Evolutionary conservation across 2,888 invertebrate genomes (phyloP), one percentile per base, ranked within the genome.

Genomic region (Mycalesis mineus): DNA sequence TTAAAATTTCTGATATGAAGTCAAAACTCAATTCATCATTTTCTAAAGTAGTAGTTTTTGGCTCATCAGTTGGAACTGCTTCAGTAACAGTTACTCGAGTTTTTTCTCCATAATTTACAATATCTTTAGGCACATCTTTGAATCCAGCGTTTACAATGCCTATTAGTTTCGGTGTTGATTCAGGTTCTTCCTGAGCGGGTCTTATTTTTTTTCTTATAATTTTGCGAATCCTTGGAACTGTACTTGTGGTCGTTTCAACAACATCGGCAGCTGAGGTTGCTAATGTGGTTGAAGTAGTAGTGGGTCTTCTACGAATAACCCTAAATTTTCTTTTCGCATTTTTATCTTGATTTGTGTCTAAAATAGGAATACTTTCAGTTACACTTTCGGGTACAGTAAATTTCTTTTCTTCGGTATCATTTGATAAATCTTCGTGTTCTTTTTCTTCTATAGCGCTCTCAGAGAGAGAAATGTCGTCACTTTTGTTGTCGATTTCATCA

Each of bases 381-480:
- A 73, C 72, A 14, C 67, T 62, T 31, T 68, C 65, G 13, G 78
- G 68, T 15, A 76, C 49, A 64, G 76, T 76, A 66, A 81, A 80
- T 72, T 44, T 82, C 60, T 22, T 82, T 68, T 60, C 75, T 73
- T 68, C 74, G 13, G 37, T 37, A 40, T 66, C 60, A 55, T 65
- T 74, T 31, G 61, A 58, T 11, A 67, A 63, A 52, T 81, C 82
- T 31, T 79, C 73, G n/a, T 89, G 88, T 68, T 88, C 88, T 65
- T 88, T 83, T 64, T 88, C 88, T 69, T 78, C 87, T 59, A 88
- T 84, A n/a, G 87, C 80, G 72, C 82, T 87, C 73, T 90, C 90
- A n/a, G 90, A 90, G 41, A 90, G 70, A 54, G 77, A 74, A 61
- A 90, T 89, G 60, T 88, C 88, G 60, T 88, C 88, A 53, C 68